Percentiles rank a stretch among this genome's conserved stretches.
Conservation (phyloP, 2,888 invertebrate species). For the Dendrolimus houi region DNA sequence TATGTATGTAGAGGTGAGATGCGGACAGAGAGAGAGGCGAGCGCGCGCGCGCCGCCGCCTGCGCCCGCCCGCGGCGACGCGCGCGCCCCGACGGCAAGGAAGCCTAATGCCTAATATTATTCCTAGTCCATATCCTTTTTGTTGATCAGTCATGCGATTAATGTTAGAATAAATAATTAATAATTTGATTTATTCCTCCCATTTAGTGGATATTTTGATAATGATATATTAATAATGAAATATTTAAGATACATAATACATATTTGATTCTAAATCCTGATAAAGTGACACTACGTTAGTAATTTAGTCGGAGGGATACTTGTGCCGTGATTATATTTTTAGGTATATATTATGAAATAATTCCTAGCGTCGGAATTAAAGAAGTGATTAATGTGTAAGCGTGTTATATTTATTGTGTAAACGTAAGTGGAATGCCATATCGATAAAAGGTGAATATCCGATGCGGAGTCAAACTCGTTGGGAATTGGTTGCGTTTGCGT, state of each 20-base stretch:
- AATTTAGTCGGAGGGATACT: conserved; percentile 77
- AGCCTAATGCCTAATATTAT: conserved; percentile 73
- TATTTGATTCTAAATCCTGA: conserved; percentile 78
- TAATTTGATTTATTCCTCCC: conserved; percentile 77
- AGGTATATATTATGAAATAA: conserved; percentile 76
- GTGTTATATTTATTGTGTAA: conserved; percentile 77
- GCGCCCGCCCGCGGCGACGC: conserved; percentile 31
- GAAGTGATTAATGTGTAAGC: conserved; percentile 77
- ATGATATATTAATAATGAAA: conserved; percentile 77
- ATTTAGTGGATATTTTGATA: conserved; percentile 78
- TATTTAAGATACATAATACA: conserved; percentile 77
- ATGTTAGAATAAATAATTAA: conserved; percentile 72
- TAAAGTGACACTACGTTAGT: conserved; percentile 76
- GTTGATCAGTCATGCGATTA: conserved; percentile 77
- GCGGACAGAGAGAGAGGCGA: conserved; percentile 56
- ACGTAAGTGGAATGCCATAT: conserved; percentile 76
- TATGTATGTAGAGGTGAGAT: conserved; percentile 69
- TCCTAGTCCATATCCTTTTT: conserved; percentile 77
- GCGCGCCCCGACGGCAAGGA: conserved; percentile 50
- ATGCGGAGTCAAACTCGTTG: conserved; percentile 72
- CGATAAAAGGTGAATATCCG: conserved; percentile 75
- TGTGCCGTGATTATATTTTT: conserved; percentile 78
- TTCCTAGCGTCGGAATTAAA: conserved; percentile 77
- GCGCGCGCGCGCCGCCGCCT: conserved; percentile 22
- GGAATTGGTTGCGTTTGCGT: conserved; percentile 60